A percentile compares a stretch with the other conserved stretches of the same genome.
Conservation (phyloP, 2,113 vertebrate species). For the Tenebrosternarchus preto region DNA sequence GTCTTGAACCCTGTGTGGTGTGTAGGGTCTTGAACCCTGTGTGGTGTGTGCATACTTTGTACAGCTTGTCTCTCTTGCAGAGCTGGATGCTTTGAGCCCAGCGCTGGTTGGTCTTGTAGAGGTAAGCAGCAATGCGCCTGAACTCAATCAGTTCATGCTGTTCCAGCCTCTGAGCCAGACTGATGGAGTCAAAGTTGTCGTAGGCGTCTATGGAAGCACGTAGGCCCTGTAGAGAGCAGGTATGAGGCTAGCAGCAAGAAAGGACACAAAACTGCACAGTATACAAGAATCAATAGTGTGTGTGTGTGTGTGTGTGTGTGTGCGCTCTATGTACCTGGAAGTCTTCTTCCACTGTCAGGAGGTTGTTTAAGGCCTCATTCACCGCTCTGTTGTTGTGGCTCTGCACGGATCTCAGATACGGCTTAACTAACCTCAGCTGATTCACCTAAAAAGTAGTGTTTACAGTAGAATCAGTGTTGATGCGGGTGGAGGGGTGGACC, state of each 20-base stretch:
- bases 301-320: not conserved
- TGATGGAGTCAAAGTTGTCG: conserved; percentile 88
- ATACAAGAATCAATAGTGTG: not conserved
- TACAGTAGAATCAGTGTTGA: not conserved
- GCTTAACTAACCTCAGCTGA: conserved; percentile 86
- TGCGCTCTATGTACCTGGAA: conserved; percentile 76
- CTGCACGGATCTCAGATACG: conserved; percentile 88
- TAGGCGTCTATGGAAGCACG: conserved; percentile 88
- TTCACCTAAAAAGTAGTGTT: conserved; percentile 69
- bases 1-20: no score
- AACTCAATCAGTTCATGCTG: conserved; percentile 90
- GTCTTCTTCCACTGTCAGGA: conserved; percentile 89
- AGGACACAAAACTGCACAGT: not conserved
- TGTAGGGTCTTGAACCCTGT: no score
- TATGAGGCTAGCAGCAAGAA: not conserved
- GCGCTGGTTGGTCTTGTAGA: conserved; percentile 87
- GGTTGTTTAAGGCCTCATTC: conserved; percentile 87
- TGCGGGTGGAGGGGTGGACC: no score
- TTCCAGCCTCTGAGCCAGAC: conserved; percentile 84
- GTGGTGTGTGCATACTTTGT: conserved; percentile 75
- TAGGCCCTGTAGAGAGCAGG: conserved; percentile 73
- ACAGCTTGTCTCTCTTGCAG: conserved; percentile 89
- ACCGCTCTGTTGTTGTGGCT: conserved; percentile 89
- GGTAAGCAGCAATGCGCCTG: conserved; percentile 84
- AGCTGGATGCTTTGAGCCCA: conserved; percentile 93